These are phyloP conservation scores for Plecotus auritus DNA, from an alignment of 2,113 vertebrate genomes.

Conservation along the genomic window DNA sequence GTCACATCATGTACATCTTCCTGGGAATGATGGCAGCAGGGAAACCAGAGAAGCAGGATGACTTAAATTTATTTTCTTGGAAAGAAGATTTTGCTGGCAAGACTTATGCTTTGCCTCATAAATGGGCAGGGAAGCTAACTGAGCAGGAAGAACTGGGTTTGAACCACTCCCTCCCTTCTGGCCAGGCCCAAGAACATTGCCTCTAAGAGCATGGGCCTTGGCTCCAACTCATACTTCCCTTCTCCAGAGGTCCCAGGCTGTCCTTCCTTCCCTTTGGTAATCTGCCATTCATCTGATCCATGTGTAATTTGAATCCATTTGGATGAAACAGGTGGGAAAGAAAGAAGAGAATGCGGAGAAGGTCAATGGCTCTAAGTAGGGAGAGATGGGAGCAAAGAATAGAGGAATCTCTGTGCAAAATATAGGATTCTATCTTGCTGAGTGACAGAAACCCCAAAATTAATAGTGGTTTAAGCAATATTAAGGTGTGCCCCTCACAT, in stretches of 20 bases:
- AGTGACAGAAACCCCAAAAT: neutral
- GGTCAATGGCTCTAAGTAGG: neutral
- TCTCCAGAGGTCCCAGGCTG: neutral
- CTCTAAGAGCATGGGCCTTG: neutral
- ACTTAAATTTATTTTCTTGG: conserved; percentile 61
- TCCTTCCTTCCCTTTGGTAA: neutral
- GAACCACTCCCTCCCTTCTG: neutral
- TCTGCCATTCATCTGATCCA: neutral
- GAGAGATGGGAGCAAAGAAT: neutral
- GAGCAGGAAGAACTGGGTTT: neutral
- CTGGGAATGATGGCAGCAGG: conserved; percentile 47
- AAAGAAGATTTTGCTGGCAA: conserved; percentile 57
- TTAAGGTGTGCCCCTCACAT: neutral
- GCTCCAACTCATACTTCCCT: neutral
- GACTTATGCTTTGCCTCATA: conserved; percentile 46
- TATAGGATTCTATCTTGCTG: neutral
- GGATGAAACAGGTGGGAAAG: neutral
- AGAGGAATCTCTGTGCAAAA: neutral
- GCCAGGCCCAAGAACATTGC: neutral
- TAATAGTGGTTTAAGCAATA: neutral
- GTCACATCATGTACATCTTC: neutral
- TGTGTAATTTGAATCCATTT: neutral
- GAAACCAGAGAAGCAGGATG: conserved; percentile 39
- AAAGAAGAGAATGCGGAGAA: neutral
- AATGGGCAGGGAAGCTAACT: neutral